Base-by-base conservation (phyloP, 2,888 invertebrate genomes). In the Himalopsyche japonica region DNA sequence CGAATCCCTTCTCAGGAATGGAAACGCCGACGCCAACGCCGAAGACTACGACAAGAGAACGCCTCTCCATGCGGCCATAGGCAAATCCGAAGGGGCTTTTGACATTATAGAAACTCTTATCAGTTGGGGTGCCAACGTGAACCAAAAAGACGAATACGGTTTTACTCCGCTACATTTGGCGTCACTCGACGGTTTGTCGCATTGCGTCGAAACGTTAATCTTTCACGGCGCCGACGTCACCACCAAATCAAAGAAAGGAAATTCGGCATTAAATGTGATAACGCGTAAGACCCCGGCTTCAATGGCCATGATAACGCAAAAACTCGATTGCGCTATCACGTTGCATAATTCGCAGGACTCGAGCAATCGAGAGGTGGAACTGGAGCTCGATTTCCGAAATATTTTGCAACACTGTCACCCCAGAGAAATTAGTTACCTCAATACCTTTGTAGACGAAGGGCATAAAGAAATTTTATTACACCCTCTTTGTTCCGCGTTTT, bases 171-270 rank as follows among this genome's bases (percentile, higher is more conserved):
- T 97, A 64, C 97, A 97, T 89, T 93, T 97, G 86, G 97, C 97
- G 6, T 97, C 97, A 5, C 91, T 97, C 12, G 97, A 97, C 89
- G 97, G 97, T 49, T 92, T 97, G 57, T 95, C 96, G 0, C 95
- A 96, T 88, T 97, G 97, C 89, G 97, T 97, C 0, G 96, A 97
- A 89, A 94, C 96, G 87, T 91, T 97, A 86, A 95, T 97, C 86
- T 95, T 95, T 88, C 95, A 96, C 89, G 97, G 97, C 4, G 97
- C 97, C 79, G 97, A 97, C 91, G 95, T 97, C n/a, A 97, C 97
- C 18, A 96, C 97, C 2, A 95, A 95, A 88, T 97, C 97, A 80
- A 96, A 96, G 90, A 97, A 96, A 88, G 97, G 97, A 84, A 96
- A 96, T 89, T 96, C 96, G 10, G 97, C 97, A 34, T 91, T 97